Conservation (phyloP, 2,113 vertebrate genomes). For the Labeo rohita region DNA sequence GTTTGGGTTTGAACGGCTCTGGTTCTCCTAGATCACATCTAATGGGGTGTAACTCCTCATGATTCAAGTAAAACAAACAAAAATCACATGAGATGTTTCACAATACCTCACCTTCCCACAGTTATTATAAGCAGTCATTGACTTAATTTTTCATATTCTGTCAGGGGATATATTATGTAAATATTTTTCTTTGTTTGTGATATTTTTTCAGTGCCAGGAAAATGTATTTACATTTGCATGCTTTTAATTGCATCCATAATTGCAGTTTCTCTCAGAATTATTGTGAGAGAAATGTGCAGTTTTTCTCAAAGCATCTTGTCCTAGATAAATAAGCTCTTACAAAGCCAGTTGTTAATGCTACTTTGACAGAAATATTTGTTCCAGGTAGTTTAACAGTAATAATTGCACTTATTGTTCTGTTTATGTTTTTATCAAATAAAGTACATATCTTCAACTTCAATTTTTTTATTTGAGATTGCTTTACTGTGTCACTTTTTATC, state of each 20-base stretch:
- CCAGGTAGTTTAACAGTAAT: not conserved
- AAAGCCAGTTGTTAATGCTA: not conserved
- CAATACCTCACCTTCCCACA: not conserved
- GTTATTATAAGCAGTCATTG: not conserved
- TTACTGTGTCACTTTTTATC: not conserved
- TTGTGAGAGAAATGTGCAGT: not conserved
- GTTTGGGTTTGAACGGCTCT: not conserved
- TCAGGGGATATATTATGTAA: not conserved
- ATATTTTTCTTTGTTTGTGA: not conserved
- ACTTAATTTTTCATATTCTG: not conserved
- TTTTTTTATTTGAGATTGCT: not conserved
- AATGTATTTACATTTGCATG: not conserved
- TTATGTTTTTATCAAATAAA: conserved; percentile 18
- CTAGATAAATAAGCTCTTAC: not conserved
- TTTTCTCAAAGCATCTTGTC: not conserved
- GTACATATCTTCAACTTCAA: not conserved
- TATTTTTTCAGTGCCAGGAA: not conserved
- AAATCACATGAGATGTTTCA: not conserved
- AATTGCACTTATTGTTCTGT: not conserved
- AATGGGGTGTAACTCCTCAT: not conserved
- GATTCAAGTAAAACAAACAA: not conserved
- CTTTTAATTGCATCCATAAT: not conserved
- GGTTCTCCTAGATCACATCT: not conserved
- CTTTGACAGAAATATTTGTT: not conserved
- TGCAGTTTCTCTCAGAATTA: not conserved